Conservation (phyloP, 2,888 invertebrate species). For the Metalampra italica region DNA sequence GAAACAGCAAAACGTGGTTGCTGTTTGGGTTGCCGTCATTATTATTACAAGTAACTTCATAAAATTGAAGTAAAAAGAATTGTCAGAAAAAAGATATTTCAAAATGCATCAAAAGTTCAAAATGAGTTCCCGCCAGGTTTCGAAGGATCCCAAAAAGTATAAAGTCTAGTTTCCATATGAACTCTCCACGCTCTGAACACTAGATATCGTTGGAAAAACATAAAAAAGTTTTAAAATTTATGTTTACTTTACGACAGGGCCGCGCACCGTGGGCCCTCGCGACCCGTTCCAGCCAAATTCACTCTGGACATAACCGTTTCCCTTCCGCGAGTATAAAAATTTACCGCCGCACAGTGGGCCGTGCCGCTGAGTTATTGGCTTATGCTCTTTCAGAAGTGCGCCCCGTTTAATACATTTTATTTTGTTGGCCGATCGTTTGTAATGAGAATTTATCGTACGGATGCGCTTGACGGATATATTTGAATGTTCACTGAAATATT, state of each 20-base stretch:
- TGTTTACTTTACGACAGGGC: conserved; percentile 31
- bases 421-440: conserved; percentile 33
- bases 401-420: conserved; percentile 32
- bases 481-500: conserved; percentile 16
- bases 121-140: too few relatives aligned
- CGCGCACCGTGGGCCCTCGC: conserved; percentile 24
- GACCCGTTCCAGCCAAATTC: conserved; percentile 47
- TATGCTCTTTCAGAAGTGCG: conserved; percentile 21
- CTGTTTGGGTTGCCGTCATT: too few relatives aligned
- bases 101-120: too few relatives aligned
- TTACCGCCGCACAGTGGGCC: conserved; percentile 55
- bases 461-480: conserved; percentile 31
- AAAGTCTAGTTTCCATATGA: too few relatives aligned
- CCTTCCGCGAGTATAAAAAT: conserved; percentile 60
- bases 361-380: conserved; percentile 46
- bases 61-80: too few relatives aligned
- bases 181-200: too few relatives aligned
- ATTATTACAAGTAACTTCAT: too few relatives aligned
- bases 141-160: too few relatives aligned
- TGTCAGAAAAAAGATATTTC: too few relatives aligned
- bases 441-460: conserved; percentile 39
- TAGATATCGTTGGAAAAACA: neutral
- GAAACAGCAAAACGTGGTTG: too few relatives aligned
- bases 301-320: conserved; percentile 63
- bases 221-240: conserved; percentile 16